Evolutionary conservation across 2,113 vertebrate genomes (phyloP).

Genomic region (Rhodinocichla rosea): DNA sequence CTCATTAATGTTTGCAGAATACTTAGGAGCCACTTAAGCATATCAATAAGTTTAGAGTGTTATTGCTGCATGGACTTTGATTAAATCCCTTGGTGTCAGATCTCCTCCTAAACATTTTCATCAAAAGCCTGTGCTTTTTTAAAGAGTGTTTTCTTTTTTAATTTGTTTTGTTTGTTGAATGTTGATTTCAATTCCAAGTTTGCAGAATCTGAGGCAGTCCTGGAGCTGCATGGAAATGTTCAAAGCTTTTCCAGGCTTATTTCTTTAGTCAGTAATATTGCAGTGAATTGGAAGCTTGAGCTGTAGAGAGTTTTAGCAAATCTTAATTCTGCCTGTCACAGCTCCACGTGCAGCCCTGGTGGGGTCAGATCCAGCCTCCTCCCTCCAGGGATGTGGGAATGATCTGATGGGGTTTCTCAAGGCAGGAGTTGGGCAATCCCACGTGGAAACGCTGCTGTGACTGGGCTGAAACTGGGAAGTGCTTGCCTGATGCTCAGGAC

Average conservation of each 20-base stretch:
- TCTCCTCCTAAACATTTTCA: background rate
- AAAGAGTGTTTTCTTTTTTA: background rate
- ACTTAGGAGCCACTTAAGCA: background rate
- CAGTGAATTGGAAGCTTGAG: background rate
- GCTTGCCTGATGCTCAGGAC: slow-evolving; percentile 42
- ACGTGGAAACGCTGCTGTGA: background rate
- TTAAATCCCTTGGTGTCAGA: background rate
- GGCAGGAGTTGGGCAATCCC: background rate
- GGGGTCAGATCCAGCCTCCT: background rate
- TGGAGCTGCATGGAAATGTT: background rate
- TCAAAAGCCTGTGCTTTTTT: background rate
- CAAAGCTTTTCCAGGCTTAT: background rate
- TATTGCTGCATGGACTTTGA: background rate
- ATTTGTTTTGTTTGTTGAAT: background rate
- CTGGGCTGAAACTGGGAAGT: slow-evolving; percentile 68
- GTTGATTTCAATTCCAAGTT: background rate
- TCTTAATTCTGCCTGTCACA: background rate
- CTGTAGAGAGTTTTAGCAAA: background rate
- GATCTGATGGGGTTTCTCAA: background rate
- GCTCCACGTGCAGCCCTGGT: background rate
- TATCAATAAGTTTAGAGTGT: background rate
- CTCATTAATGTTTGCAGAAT: background rate
- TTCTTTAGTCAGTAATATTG: background rate
- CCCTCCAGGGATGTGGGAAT: background rate
- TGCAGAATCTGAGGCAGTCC: background rate